Evolutionary conservation across 2,888 invertebrate genomes (phyloP), one percentile per base, ranked within the genome.

Genomic region (Plebejus argus): DNA sequence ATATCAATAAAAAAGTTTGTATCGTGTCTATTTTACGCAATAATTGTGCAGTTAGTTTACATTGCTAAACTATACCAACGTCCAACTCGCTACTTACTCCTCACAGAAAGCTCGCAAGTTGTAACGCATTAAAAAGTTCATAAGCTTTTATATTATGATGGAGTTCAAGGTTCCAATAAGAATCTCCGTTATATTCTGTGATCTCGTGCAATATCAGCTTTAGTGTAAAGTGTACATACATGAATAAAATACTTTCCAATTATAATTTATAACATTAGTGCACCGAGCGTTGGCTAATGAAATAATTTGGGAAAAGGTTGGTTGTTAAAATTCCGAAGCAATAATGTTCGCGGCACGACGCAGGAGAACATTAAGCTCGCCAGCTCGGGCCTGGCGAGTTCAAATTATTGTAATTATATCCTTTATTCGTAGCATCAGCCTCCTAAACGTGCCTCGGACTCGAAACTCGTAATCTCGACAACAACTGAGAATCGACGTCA

Each of bases 391-490:
- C 79, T 72, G 77, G 76, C 61, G 72, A 76, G 33, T 76, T 78
- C 76, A 80, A 81, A 82, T 81, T 79, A 79, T 79, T 80, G 78
- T 82, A 81, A 81, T 82, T 82, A 81, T 79, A 78, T 74, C 56
- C 49, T 79, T 78, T 77, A 28, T 74, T 28, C 53, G 74, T 53
- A 53, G 49, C 77, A 76, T 78, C 77, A 77, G 58, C 77, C 66
- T 78, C 58, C 78, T 78, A 79, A 80, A 78, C 79, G 78, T 49
- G 78, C 81, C 79, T 77, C 81, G 77, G 80, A 81, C 80, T 80
- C 80, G 79, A 79, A 70, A 70, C 77, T 70, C 71, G 70, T 76
- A 78, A 82, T 84, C 84, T 86, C 87, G 78, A 81, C 78, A 75
- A 77, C 28, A 66, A 66, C 66, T 66, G 15, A 66, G 12, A 28